Base-by-base conservation (phyloP, 23 tunicate species). In the Pegea sp. region DNA sequence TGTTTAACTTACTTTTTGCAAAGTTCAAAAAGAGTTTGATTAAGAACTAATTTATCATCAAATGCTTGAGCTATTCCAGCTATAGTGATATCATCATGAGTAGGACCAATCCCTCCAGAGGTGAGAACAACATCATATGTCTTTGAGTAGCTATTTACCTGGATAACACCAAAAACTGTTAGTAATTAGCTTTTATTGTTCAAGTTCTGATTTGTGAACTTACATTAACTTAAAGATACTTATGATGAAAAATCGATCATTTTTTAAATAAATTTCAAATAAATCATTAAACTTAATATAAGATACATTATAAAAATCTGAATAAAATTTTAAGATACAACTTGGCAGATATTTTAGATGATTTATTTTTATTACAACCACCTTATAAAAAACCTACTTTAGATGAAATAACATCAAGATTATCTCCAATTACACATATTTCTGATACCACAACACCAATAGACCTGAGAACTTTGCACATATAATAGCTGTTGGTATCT, bases 51-150 rank as follows among this genome's bases (percentile, higher is more conserved):
- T 24, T 48, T 30, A 24, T 76, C 89, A 33, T 59, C 62, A 42
- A 76, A 76, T 3, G 97, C 97, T 29, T 31, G 31, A 3, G 97
- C 97, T 31, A 70, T 73, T 43, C 70, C 86, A 29, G 69, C 97
- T 21, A 76, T 62, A 13, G 97, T 87, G 5, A 72, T 29, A 49
- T 87, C 97, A 65, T 87, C 97, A 55, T 87, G 97, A 5, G 97
- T 87, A 20, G 97, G 97, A 13, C 97, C 97, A 30, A 87, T 87
- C 30, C 97, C 97, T 19, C 97, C 97, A 42, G 97, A 87, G 18
- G 97, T 87, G 22, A 87, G 56, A 26, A 87, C 97, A 57, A 69
- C 46, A 56, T 87, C 97, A 66, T 58, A 87, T 3, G 29, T 30
- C 8, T 43, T n/a, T 6, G 97, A 69, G 59, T 71, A 76, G 19